These are phyloP conservation scores for Malurus leucopterus DNA, from an alignment of 2,797 vertebrate genomes.

Conservation along the genomic window DNA sequence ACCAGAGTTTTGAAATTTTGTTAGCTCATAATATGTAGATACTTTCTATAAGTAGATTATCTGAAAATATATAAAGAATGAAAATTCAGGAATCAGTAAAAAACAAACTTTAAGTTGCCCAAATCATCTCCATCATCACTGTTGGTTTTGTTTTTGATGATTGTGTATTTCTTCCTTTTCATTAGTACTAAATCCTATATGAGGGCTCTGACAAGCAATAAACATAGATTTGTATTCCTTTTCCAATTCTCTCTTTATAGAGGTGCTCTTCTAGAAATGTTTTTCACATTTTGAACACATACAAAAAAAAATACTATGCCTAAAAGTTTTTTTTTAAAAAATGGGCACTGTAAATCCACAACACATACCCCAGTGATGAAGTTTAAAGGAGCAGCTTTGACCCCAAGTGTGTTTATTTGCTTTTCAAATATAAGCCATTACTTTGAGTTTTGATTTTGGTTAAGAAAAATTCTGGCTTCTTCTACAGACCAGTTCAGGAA, in stretches of 20 bases:
- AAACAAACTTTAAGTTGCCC: background rate
- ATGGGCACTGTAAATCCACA: background rate
- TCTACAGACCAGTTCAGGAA: background rate
- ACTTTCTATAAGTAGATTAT: background rate
- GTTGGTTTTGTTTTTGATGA: background rate
- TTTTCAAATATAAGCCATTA: background rate
- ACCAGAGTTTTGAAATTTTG: constrained; percentile 5
- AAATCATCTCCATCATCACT: background rate
- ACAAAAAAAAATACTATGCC: background rate
- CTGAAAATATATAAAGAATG: background rate
- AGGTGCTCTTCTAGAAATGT: background rate
- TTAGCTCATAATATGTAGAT: background rate
- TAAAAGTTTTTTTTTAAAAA: background rate
- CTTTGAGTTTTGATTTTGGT: background rate
- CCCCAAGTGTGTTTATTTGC: background rate
- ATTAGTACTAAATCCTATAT: background rate
- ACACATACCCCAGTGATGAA: background rate
- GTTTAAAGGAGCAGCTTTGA: background rate
- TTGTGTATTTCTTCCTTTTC: background rate
- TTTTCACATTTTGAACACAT: background rate
- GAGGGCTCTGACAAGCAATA: background rate
- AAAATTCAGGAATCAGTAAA: background rate
- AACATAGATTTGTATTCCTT: fast-evolving
- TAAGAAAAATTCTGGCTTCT: background rate
- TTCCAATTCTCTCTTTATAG: background rate